These are phyloP conservation scores for Enteromius radiatus DNA, from an alignment of 2,797 vertebrate species.

Conservation along the genomic window DNA sequence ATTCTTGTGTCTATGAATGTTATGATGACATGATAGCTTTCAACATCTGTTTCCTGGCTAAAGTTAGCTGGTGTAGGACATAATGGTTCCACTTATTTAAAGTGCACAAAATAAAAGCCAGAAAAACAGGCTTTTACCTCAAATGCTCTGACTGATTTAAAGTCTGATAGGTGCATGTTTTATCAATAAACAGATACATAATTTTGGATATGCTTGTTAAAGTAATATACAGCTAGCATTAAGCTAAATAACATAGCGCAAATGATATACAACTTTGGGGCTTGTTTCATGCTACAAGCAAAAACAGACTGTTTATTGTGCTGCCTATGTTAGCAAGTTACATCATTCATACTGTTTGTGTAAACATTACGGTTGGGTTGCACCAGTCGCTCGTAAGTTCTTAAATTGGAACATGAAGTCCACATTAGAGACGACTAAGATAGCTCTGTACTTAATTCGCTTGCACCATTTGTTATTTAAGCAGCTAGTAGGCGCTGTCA, in stretches of 20 bases:
- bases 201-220: neutral
- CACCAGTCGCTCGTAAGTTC: neutral
- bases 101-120: slow-evolving; percentile 27
- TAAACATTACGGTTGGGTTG: neutral
- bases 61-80: slow-evolving; percentile 4
- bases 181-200: neutral
- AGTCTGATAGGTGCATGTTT: neutral
- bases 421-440: neutral
- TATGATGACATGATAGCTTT: slow-evolving; percentile 16
- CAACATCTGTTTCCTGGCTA: slow-evolving; percentile 31
- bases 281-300: neutral
- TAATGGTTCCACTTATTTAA: slow-evolving; percentile 35
- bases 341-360: neutral
- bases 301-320: neutral
- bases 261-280: slow-evolving; percentile 2
- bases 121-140: slow-evolving; percentile 26
- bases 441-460: neutral
- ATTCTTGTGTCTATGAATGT: neutral
- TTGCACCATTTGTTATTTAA: neutral
- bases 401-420: neutral
- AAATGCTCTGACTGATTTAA: slow-evolving; percentile 17
- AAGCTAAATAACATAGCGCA: slow-evolving; percentile 11
- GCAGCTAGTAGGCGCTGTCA: neutral
- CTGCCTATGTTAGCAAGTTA: neutral
- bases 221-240: slow-evolving; percentile 7